These are phyloP conservation scores for Trimorus sp. DNA, from an alignment of 2,888 invertebrate genomes.

Conservation along the genomic window DNA sequence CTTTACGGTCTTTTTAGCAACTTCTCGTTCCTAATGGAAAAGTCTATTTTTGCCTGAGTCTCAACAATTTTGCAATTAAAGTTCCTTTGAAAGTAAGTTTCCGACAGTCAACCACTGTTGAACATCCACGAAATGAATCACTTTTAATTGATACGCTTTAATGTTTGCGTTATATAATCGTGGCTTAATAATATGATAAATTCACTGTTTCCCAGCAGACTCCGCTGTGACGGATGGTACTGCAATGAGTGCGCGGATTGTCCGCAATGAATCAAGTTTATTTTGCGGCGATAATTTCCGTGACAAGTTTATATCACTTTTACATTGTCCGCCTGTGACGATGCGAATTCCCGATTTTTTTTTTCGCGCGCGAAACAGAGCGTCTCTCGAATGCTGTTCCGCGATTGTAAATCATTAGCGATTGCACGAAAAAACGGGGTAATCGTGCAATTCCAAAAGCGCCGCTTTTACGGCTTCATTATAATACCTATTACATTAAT, in stretches of 20 bases:
- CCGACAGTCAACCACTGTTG: conserved; percentile 14
- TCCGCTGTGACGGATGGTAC: conserved; percentile 31
- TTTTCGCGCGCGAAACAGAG: background rate
- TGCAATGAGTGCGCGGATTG: conserved; percentile 13
- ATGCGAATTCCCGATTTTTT: background rate
- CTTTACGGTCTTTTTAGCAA: no score
- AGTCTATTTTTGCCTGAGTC: no score
- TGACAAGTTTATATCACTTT: conserved; percentile 36
- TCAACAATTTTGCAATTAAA: background rate
- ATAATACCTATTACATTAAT: conserved; percentile 18
- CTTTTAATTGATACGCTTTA: conserved; percentile 48
- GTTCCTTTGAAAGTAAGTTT: conserved; percentile 10
- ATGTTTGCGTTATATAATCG: conserved; percentile 44
- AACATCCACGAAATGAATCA: conserved; percentile 40
- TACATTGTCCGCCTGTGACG: background rate
- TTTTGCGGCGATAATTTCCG: conserved; percentile 25
- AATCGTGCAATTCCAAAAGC: conserved; percentile 9
- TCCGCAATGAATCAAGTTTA: conserved; percentile 43
- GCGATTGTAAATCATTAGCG: background rate
- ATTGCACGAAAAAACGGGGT: conserved; percentile 1
- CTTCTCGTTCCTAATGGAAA: no score
- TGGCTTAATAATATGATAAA: conserved; percentile 36
- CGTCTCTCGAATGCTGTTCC: no score
- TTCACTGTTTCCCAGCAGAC: conserved; percentile 35
- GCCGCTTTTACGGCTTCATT: background rate